Base-by-base conservation (phyloP, 2,888 invertebrate species). In the Cyclophora albipunctata region DNA sequence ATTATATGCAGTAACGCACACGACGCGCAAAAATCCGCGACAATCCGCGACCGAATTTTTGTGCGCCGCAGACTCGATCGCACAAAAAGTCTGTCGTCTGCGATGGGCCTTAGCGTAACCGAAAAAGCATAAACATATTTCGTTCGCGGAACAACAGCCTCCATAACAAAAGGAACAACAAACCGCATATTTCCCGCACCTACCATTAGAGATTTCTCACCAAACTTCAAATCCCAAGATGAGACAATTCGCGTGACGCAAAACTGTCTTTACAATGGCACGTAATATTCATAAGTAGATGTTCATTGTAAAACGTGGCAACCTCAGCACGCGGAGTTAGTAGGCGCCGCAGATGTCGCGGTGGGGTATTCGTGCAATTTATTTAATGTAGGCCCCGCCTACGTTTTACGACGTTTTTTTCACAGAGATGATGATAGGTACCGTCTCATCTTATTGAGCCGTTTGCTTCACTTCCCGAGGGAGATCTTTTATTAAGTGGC, bases 401-500 rank as follows among this genome's bases (percentile, higher is more conserved):
- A 73, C 75, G 69, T 73, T 84, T 83, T 81, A 83, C 78, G 79
- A 71, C 70, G 66, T 79, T 81, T 82, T 83, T 84, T 81, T 71
- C 55, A 71, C 71, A 64, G 58, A 68, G 69, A 75, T 77, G 79
- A 82, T 81, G 78, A 79, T 75, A 37, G 37, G 37, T 37, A 76
- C 76, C 73, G 72, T 68, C 80, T 81, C 81, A 72, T 84, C 79
- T 82, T 82, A 83, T 82, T 81, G 80, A 81, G 84, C 74, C 78
- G 81, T 83, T 84, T 78, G 74, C 81, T 75, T 74, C 68, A 69
- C 74, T 75, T 75, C 78, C 73, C 78, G 53, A 59, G 72, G 72
- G 80, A 78, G 73, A 75, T 77, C 67, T 83, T 84, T 83, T 84
- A 83, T 83, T 82, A 82, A 82, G 82, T 83, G 79, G 78, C 71